phyloP scores from a whole-genome alignment of 2,113 vertebrate species.

The Hemiscyllium ocellatum region DNA sequence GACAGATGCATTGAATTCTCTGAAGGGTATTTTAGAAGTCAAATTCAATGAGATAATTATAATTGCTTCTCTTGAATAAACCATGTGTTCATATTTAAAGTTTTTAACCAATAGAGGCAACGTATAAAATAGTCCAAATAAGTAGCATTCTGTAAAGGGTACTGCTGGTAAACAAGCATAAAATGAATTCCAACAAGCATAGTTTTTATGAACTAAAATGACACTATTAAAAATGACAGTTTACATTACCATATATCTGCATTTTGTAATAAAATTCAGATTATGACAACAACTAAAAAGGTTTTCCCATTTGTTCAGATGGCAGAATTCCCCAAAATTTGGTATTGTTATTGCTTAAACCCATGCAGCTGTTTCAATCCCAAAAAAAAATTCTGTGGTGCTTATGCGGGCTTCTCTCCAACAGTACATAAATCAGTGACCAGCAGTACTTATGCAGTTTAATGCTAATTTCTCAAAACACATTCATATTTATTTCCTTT shows the following conservation, averaged over 20 bases:
- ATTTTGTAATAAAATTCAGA: neutral
- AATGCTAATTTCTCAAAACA: neutral
- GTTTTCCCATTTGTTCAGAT: neutral
- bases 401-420: neutral
- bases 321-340: neutral
- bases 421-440: neutral
- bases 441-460: neutral
- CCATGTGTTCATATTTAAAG: conserved; percentile 26
- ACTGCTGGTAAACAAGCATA: neutral
- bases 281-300: neutral
- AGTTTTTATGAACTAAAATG: conserved; percentile 16
- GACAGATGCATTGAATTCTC: conserved; percentile 23
- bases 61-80: conserved; percentile 32
- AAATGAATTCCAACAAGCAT: neutral
- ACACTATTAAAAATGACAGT: neutral
- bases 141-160: neutral
- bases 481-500: neutral
- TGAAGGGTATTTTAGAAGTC: conserved; percentile 28
- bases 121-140: conserved; percentile 1
- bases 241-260: neutral
- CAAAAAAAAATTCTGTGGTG: neutral
- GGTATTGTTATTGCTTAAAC: neutral
- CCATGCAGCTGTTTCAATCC: neutral
- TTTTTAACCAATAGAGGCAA: neutral
- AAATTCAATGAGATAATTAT: conserved; percentile 32